phyloP scores from a whole-genome alignment of 2,797 vertebrate genomes.

The Distichodus sexfasciatus region DNA sequence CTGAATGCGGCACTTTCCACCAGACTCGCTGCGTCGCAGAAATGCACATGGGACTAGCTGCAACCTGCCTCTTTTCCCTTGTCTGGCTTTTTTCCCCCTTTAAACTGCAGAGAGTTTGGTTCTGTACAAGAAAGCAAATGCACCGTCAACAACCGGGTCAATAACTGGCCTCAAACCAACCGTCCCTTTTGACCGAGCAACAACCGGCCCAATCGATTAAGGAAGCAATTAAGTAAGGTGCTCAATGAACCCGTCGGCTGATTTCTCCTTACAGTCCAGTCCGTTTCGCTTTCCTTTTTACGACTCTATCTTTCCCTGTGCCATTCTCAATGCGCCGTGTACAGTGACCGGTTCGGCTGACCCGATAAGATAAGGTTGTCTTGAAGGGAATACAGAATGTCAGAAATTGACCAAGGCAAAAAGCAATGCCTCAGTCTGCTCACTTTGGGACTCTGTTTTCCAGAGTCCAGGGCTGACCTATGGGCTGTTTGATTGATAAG shows the following conservation, averaged over 20 bases:
- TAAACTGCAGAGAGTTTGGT: constrained; percentile 45
- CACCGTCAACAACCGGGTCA: constrained; percentile 62
- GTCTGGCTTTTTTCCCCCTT: constrained; percentile 38
- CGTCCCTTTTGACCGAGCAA: constrained; percentile 56
- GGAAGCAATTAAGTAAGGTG: constrained; percentile 68
- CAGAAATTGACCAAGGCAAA: constrained; percentile 7
- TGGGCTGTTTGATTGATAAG: constrained; percentile 16
- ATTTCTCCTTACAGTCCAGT: constrained; percentile 38
- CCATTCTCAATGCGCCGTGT: constrained; percentile 30
- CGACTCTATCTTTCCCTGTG: constrained; percentile 28
- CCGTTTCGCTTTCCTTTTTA: constrained; percentile 32
- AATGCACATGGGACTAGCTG: neutral
- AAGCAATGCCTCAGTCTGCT: constrained; percentile 18
- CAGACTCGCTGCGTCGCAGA: neutral
- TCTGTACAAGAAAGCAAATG: constrained; percentile 57
- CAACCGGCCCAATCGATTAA: constrained; percentile 58
- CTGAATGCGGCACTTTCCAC: neutral
- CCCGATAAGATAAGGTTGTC: constrained; percentile 38
- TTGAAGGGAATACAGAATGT: constrained; percentile 23
- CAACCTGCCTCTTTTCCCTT: neutral
- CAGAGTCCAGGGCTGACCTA: constrained; percentile 26
- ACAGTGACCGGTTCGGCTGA: constrained; percentile 21
- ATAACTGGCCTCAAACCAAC: constrained; percentile 61
- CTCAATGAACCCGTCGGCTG: constrained; percentile 59
- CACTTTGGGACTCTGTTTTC: constrained; percentile 6